Percentiles rank a stretch among this genome's conserved stretches.
phyloP scores from a whole-genome alignment of 2,113 vertebrate species.

The Engystomops pustulosus region DNA sequence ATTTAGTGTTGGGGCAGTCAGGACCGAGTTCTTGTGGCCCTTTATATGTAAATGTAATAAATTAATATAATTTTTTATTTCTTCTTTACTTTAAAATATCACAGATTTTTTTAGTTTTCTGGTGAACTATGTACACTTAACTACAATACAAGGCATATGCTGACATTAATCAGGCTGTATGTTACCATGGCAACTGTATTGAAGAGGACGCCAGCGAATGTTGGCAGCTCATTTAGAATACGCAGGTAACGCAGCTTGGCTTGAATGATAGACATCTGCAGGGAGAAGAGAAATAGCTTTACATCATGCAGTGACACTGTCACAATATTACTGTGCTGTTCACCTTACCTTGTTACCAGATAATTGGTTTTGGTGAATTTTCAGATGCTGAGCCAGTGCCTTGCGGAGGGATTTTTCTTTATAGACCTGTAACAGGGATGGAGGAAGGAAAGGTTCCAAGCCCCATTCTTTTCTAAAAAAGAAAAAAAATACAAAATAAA shows the following conservation, averaged over 20 bases:
- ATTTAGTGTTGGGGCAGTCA: no score
- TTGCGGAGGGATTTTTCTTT: conserved; percentile 97
- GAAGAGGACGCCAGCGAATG: conserved; percentile 95
- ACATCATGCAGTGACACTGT: neutral
- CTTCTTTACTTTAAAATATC: no score
- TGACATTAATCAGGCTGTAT: neutral
- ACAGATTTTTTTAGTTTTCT: no score
- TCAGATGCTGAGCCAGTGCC: conserved; percentile 91
- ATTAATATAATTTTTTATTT: no score
- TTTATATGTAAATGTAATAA: no score
- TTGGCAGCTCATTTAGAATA: conserved; percentile 94
- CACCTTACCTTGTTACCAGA: conserved; percentile 87
- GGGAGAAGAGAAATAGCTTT: conserved; percentile 44
- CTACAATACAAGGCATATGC: neutral
- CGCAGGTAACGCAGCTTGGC: conserved; percentile 97
- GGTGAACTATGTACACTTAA: no score
- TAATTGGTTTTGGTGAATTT: conserved; percentile 93
- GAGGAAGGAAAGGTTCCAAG: conserved; percentile 94
- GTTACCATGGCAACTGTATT: conserved; percentile 94
- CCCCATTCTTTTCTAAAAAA: conserved; percentile 94
- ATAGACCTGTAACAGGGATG: conserved; percentile 88
- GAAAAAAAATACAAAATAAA: conserved; percentile 55
- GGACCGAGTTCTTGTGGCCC: no score
- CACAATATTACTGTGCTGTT: neutral
- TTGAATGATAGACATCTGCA: conserved; percentile 90